Base-by-base conservation (phyloP, 1,140 invertebrate genomes). In the Asobara japonica region DNA sequence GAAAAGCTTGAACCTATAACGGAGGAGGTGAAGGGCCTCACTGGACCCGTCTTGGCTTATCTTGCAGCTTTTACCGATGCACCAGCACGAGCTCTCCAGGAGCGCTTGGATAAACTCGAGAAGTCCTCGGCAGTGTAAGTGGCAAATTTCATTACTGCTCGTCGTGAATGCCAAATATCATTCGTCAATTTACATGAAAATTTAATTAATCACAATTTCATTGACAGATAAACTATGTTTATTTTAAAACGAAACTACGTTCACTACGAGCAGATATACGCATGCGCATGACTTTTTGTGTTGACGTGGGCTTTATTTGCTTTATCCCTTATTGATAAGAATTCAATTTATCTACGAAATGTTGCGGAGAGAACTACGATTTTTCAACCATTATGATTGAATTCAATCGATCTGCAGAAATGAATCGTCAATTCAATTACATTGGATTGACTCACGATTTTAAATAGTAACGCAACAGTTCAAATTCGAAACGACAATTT, bases 71-170 rank as follows among this genome's bases (percentile, higher is more conserved):
- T 90, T 76, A 90, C 90, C 16, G 89, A 91, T 69, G 83, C 89
- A 13, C 88, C 89, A 13, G 89, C 90, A 7, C 84, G 86, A 31
- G 87, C 87, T 2, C 88, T 91, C 0, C 88, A 91, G 71, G 87
- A 87, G 31, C 88, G 89, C 61, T 85, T 92, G 16, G 88, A 90
- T 65, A 88, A 90, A 51, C 75, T 92, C 0, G 87, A 89, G 27
- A 87, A 89, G 8, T 87, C 88, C 31, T 90, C 91, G 80, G 88
- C 91, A 79, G 89, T 88, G 92, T 93, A 84, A 93, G 91, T 91
- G 71, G 25, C 74, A 66, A 22, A 60, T 69, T 75, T 73, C 30
- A 41, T 71, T 72, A 65, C 66, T 70, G 62, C 56, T 56, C 56
- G 13, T 33, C n/a, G 10, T 74, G 74, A 65, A 61, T 38, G 48